A percentile compares a stretch with the other conserved stretches of the same genome.
Evolutionary conservation across 2,888 invertebrate genomes (phyloP).

Genomic region (Stenchaetothrips biformis): DNA sequence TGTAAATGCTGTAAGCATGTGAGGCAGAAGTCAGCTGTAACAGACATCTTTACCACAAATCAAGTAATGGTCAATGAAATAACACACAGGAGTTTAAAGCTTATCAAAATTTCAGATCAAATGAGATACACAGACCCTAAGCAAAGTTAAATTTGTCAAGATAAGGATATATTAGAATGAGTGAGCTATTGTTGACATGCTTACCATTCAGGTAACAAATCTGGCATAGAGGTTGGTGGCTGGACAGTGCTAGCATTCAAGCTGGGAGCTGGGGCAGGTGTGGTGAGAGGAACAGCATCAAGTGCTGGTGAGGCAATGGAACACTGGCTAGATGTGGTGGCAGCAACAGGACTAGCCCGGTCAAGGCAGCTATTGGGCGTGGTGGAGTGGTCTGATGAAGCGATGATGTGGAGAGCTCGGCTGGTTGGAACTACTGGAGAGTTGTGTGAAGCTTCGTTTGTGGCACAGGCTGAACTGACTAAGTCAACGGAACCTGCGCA

Average conservation of each 20-base stretch:
- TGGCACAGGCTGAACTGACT: neutral
- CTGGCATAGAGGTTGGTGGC: neutral
- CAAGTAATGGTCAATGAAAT: too few relatives aligned
- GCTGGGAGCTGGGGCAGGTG: neutral
- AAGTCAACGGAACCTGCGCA: conserved; percentile 11
- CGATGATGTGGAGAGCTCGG: neutral
- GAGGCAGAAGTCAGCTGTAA: too few relatives aligned
- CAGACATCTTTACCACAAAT: too few relatives aligned
- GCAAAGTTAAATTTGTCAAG: too few relatives aligned
- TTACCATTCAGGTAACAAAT: conserved; percentile 5
- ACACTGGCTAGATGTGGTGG: neutral
- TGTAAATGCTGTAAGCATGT: neutral
- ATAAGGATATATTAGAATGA: too few relatives aligned
- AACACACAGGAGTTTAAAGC: too few relatives aligned
- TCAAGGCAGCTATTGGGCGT: neutral
- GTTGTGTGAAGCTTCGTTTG: neutral
- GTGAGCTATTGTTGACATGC: neutral
- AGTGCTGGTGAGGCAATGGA: neutral
- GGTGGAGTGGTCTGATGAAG: neutral
- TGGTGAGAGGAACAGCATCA: neutral
- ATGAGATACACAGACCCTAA: too few relatives aligned
- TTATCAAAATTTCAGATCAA: too few relatives aligned
- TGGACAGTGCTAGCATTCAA: neutral
- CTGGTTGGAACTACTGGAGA: neutral
- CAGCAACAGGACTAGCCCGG: neutral